Evolutionary conservation across 2,113 vertebrate species (phyloP).

Genomic region (Cyprinodon tularosa): DNA sequence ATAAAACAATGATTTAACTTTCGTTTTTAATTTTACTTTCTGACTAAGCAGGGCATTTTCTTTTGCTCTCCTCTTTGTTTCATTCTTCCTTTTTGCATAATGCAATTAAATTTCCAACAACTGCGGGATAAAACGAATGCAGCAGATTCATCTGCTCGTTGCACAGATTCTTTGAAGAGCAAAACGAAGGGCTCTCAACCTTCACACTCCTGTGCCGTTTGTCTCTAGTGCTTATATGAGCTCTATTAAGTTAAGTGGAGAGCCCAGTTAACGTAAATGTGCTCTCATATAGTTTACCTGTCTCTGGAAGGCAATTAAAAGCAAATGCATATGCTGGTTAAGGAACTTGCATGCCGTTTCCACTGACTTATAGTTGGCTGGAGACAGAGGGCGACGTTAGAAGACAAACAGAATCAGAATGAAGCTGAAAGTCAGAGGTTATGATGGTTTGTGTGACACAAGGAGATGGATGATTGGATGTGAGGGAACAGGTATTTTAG

Average conservation of each 20-base stretch:
- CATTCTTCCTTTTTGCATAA: not conserved
- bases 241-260: slow-evolving; percentile 5
- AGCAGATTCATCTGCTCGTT: not conserved
- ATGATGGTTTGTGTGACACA: slow-evolving; percentile 13
- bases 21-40: not conserved
- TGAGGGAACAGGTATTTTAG: slow-evolving; percentile 14
- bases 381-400: slow-evolving; percentile 38
- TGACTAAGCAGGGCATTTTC: not conserved
- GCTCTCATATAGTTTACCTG: not conserved
- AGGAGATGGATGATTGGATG: slow-evolving; percentile 12
- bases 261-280: slow-evolving; percentile 7
- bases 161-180: slow-evolving; percentile 20
- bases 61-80: not conserved
- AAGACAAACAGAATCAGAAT: slow-evolving; percentile 26
- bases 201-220: slow-evolving; percentile 11
- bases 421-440: slow-evolving; percentile 11
- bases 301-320: not conserved
- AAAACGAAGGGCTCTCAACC: slow-evolving; percentile 11
- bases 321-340: slow-evolving; percentile 18
- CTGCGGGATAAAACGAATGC: not conserved
- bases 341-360: slow-evolving; percentile 11
- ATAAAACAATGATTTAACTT: not conserved
- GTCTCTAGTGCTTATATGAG: slow-evolving; percentile 12
- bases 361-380: slow-evolving; percentile 30
- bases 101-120: not conserved